Base-by-base conservation (phyloP, 1,140 invertebrate species). In the Bombus haemorrhoidalis region DNA sequence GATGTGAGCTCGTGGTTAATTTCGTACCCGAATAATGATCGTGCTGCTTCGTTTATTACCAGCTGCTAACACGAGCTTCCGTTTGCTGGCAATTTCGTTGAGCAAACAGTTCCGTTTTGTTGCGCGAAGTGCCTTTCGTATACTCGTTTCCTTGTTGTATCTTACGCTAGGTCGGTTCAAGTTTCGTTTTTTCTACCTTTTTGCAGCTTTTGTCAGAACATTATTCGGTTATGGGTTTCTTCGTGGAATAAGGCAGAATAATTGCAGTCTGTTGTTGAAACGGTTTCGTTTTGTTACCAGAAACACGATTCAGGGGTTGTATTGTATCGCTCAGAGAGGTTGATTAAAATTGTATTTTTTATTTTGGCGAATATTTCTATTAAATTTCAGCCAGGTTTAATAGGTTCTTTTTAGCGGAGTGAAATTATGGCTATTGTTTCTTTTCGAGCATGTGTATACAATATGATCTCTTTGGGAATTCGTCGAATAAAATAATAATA, bases 1-100 rank as follows among this genome's bases (percentile, higher is more conserved):
- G 85, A 86, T 86, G 72, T 37, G 57, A 74, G 57, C 57, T 69
- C 73, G 85, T 66, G 64, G 66, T 86, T 86, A 83, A 83, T 86
- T 83, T 62, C 80, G 47, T 57, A 72, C 32, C 37, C 43, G 76
- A 57, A 77, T 84, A 84, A 84, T 71, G 66, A 84, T 72, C 76
- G 32, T 34, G 32, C 41, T 62, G 39, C 37, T 39, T 37, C 82
- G 53, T 84, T 79, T 59, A 39, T 79, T 71, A 34, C 43, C 34
- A 28, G 66, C n/a, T 28, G 76, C 34, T 53, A 77, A 77, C 73
- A 22, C 68, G 13, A 13, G 34, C 25, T 68, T 77, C 66, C 41
- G 82, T 71, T 84, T 59, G 43, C 39, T 71, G 41, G 47, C 53
- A 71, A 84, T 84, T 69, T 59, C 75, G 37, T 8, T 25, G 47